Evolutionary conservation across 2,113 vertebrate genomes (phyloP), one percentile per base, ranked within the genome.

Genomic region (Gavialis gangeticus): DNA sequence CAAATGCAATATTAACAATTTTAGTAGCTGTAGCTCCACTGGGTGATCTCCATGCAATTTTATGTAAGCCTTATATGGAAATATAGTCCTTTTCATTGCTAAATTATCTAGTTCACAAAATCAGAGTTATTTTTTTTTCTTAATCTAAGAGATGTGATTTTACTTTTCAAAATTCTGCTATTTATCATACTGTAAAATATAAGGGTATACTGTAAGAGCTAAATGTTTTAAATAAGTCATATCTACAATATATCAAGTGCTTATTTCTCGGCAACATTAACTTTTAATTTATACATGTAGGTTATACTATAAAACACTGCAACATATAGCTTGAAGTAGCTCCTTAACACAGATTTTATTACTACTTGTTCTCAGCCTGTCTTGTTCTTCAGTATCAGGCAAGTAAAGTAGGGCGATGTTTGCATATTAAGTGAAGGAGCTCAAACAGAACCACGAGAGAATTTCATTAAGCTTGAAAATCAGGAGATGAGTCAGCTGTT

Each of bases 111-210:
- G 76, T 92, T 84, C 56, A 30, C 75, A 92, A 90, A 55, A 82
- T n/a, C 59, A 77, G 66, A 88, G 10, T 37, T 86, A 62, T 24
- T 93, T 90, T 86, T 94, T 80, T 80, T 54, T n/a, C 84, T 16
- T 5, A 57, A 88, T 91, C 92, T 88, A 87, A 80, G n/a, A 12
- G 18, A 27, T 27, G 12, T 73, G 17, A 37, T 37, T 2, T 4
- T 91, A 75, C 67, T 92, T 80, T 78, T 82, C 87, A 90, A 79
- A 89, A 6, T 17, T 87, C 46, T 73, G 14, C 24, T 92, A 82
- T 79, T 87, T 9, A 37, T 66, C 28, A 78, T 62, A 9, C n/a
- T 87, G 66, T 83, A 62, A 25, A 10, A 54, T 86, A n/a, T 66
- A 66, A 66, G 27, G 28, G 64, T 66, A 66, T 15, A 16, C 64